Evolutionary conservation across 2,888 invertebrate species (phyloP).

Genomic region (Diarsia rubi): DNA sequence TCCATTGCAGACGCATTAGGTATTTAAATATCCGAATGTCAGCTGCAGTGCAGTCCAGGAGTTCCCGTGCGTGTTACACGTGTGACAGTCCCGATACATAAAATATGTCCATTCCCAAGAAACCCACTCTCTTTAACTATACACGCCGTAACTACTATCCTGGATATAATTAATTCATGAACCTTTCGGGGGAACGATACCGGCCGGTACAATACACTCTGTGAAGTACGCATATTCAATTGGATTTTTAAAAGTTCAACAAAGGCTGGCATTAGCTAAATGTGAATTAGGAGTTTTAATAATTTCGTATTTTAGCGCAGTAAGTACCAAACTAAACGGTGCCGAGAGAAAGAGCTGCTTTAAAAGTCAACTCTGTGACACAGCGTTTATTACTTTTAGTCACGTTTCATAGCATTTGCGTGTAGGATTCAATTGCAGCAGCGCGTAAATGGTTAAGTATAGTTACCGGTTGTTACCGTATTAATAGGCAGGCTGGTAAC

Average conservation of each 20-base stretch:
- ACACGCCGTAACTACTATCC: slow-evolving; percentile 40
- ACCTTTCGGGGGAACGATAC: slow-evolving; percentile 41
- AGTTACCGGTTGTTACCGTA: slow-evolving; percentile 57
- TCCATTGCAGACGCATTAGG: slow-evolving; percentile 8
- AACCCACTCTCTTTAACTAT: slow-evolving; percentile 35
- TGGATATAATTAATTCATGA: slow-evolving; percentile 59
- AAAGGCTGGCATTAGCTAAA: neutral
- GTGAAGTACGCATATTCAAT: slow-evolving; percentile 20
- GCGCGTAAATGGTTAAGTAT: slow-evolving; percentile 51
- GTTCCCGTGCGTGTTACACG: slow-evolving; percentile 9
- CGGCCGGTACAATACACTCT: slow-evolving; percentile 7
- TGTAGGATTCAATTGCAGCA: slow-evolving; percentile 60
- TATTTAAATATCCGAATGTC: slow-evolving; percentile 37
- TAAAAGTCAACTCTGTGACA: slow-evolving; percentile 44
- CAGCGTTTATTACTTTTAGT: slow-evolving; percentile 42
- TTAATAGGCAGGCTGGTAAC: slow-evolving; percentile 51
- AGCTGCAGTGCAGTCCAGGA: slow-evolving; percentile 3
- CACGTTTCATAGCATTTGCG: slow-evolving; percentile 57
- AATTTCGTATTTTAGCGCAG: slow-evolving; percentile 3
- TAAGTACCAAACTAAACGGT: slow-evolving; percentile 3
- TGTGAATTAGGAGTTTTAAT: neutral
- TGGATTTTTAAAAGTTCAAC: slow-evolving; percentile 20
- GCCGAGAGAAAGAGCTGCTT: slow-evolving; percentile 7
- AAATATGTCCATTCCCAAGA: slow-evolving; percentile 48
- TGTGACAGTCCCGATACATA: slow-evolving; percentile 44